Conservation (phyloP, 2,888 invertebrate species). For the Euzophera pinguis region DNA sequence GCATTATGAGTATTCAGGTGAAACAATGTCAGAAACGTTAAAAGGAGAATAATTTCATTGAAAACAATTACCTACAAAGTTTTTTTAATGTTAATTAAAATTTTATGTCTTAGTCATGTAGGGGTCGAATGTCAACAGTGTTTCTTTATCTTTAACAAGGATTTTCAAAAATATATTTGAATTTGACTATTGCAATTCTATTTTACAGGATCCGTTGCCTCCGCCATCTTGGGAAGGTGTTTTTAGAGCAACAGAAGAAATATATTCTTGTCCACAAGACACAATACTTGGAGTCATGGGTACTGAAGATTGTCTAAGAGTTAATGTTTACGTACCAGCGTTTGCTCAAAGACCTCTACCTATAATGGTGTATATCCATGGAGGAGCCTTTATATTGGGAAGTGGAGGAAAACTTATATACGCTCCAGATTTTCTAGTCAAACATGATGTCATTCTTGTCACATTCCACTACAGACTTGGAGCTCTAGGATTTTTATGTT, state of each 20-base stretch:
- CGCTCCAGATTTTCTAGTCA: constrained; percentile 58
- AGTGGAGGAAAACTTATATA: constrained; percentile 61
- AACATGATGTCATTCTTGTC: constrained; percentile 58
- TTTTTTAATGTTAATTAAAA: too few species aligned
- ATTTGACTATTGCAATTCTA: background rate
- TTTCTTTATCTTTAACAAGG: too few species aligned
- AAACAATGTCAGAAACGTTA: too few species aligned
- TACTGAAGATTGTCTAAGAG: constrained; percentile 60
- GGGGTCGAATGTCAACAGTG: too few species aligned
- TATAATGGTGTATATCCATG: constrained; percentile 69
- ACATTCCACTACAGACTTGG: constrained; percentile 70
- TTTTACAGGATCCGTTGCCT: constrained; percentile 57
- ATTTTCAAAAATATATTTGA: too few species aligned
- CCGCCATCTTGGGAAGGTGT: constrained; percentile 62
- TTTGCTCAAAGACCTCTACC: constrained; percentile 39
- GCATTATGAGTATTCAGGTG: too few species aligned
- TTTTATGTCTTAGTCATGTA: too few species aligned
- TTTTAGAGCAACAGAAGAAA: constrained; percentile 56
- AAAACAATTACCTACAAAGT: too few species aligned
- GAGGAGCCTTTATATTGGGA: constrained; percentile 62
- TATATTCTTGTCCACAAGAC: constrained; percentile 52
- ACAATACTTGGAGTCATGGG: constrained; percentile 41
- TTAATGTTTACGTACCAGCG: constrained; percentile 61
- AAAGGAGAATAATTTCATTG: too few species aligned
- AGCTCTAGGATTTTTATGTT: constrained; percentile 59